Percentiles rank a stretch among this genome's conserved stretches.
Evolutionary conservation across 2,888 invertebrate genomes (phyloP).

Genomic region (Acrocyrtus sp.): DNA sequence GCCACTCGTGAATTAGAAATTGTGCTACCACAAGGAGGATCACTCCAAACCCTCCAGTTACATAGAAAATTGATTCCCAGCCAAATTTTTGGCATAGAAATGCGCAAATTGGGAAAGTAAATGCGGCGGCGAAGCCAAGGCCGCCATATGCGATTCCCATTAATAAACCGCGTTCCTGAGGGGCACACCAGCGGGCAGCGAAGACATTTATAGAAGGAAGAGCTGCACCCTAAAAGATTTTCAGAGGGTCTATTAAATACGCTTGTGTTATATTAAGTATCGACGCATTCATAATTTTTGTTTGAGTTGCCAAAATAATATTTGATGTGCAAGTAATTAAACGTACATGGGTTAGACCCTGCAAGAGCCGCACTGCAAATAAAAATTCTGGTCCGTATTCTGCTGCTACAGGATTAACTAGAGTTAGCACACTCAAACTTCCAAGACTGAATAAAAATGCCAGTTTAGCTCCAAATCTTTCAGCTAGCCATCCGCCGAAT

Average conservation of each 20-base stretch:
- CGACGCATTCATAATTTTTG: no score
- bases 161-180: conserved; percentile 66
- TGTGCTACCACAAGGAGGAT: conserved; percentile 68
- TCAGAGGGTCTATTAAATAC: no score
- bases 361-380: conserved; percentile 66
- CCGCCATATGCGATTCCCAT: conserved; percentile 67
- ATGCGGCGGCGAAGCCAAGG: conserved; percentile 67
- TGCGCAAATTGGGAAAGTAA: conserved; percentile 72
- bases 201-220: conserved; percentile 62
- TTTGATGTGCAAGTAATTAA: not conserved
- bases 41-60: conserved; percentile 68
- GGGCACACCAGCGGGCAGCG: conserved; percentile 66
- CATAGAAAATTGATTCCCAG: conserved; percentile 74
- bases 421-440: conserved; percentile 66
- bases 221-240: conserved; percentile 60
- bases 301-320: no score
- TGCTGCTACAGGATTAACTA: conserved; percentile 69
- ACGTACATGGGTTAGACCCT: conserved; percentile 69
- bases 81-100: conserved; percentile 71
- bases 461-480: conserved; percentile 67
- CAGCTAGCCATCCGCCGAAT: conserved; percentile 67
- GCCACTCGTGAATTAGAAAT: conserved; percentile 69
- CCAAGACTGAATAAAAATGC: conserved; percentile 66
- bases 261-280: no score
- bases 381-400: conserved; percentile 66